Evolutionary conservation across 2,113 vertebrate species (phyloP).

Genomic region (Opisthocomus hoazin): DNA sequence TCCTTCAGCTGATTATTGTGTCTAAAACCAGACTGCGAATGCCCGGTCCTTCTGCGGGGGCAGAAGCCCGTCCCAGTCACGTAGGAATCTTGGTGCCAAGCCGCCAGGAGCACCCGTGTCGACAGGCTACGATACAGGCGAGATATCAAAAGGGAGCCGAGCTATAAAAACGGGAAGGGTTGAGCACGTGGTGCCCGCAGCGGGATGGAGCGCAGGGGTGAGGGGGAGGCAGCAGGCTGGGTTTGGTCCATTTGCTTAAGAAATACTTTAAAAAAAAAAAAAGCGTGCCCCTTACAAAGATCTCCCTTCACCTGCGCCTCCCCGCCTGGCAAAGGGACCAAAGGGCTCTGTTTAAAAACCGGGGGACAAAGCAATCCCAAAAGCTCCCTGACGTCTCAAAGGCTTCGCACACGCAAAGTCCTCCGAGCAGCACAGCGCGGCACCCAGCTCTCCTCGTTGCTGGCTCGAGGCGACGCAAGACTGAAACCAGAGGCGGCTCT

Average conservation of each 20-base stretch:
- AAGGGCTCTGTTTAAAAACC: not conserved
- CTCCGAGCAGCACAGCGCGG: not conserved
- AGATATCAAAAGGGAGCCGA: not conserved
- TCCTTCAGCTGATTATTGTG: not conserved
- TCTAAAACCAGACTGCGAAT: accelerated
- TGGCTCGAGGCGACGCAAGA: not conserved
- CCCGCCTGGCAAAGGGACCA: accelerated
- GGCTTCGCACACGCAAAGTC: not conserved
- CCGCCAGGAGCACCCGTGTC: not conserved
- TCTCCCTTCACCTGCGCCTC: not conserved
- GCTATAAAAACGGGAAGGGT: not conserved
- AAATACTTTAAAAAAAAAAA: not conserved
- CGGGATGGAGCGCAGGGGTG: not conserved
- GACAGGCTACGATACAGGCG: not conserved
- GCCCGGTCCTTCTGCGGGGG: not conserved
- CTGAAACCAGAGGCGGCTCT: no score
- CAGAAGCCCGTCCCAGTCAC: accelerated
- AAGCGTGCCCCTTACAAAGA: not conserved
- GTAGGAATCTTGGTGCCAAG: not conserved
- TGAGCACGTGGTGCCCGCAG: not conserved
- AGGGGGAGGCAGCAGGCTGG: not conserved
- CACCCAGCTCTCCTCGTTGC: not conserved
- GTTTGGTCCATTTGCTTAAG: constrained; percentile 6
- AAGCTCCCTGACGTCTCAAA: not conserved
- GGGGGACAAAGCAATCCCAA: not conserved